Evolutionary conservation across 1,140 invertebrate genomes (phyloP).

Genomic region (Alviniconcha marisindica): DNA sequence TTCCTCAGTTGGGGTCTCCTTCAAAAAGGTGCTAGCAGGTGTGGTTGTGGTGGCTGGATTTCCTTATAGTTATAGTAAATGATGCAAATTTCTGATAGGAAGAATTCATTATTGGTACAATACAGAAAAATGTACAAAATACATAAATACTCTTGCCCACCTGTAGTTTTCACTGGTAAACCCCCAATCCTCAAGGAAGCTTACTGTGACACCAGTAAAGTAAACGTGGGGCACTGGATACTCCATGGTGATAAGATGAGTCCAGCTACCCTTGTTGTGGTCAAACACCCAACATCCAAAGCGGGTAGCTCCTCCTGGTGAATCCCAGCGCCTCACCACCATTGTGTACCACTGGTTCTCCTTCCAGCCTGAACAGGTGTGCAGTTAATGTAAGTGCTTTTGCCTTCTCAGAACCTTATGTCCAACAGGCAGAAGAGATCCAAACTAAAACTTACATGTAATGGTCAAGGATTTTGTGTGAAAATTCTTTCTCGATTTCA

Average conservation of each 20-base stretch:
- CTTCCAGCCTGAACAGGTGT: slow-evolving; percentile 57
- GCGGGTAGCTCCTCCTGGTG: slow-evolving; percentile 37
- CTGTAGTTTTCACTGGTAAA: slow-evolving; percentile 48
- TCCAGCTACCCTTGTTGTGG: slow-evolving; percentile 42
- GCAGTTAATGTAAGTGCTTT: no score
- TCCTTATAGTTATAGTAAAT: no score
- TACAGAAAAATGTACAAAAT: neutral
- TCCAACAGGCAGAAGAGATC: no score
- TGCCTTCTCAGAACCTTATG: no score
- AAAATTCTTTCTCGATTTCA: no score
- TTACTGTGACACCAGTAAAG: slow-evolving; percentile 42
- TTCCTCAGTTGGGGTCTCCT: no score
- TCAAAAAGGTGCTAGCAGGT: no score
- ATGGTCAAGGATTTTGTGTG: no score
- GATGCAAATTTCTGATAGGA: no score
- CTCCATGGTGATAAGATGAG: slow-evolving; percentile 54
- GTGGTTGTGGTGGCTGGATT: no score
- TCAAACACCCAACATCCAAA: slow-evolving; percentile 58
- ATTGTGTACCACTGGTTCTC: slow-evolving; percentile 54
- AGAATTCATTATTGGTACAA: no score
- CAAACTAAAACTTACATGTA: no score
- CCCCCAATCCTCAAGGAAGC: slow-evolving; percentile 57
- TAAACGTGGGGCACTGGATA: slow-evolving; percentile 47
- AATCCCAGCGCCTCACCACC: slow-evolving; percentile 53
- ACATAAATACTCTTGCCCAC: neutral